These are phyloP conservation scores for Callyntrura sp. DNA, from an alignment of 2,888 invertebrate species.

Conservation along the genomic window DNA sequence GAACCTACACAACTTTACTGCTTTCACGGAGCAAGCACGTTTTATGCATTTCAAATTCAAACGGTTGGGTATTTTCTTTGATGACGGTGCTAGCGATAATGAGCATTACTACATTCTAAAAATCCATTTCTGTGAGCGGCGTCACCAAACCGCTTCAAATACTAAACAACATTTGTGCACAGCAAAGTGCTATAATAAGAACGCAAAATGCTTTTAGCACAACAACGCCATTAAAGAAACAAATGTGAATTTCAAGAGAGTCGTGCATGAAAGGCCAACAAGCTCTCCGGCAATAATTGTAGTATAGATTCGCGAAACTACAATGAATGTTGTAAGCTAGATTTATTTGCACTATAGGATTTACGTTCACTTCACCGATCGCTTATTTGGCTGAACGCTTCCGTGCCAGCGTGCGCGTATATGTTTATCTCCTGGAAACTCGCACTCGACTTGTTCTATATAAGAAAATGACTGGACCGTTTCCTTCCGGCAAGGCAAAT, in stretches of 20 bases:
- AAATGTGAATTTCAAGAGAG: background rate
- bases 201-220: no score
- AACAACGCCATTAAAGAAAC: conserved; percentile 1
- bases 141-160: background rate
- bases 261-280: conserved; percentile 14
- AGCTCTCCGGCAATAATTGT: background rate
- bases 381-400: background rate
- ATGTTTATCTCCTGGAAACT: no score
- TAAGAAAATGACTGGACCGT: no score
- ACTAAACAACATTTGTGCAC: background rate
- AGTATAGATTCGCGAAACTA: background rate
- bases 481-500: no score
- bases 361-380: background rate
- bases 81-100: conserved; percentile 11
- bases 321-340: background rate
- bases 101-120: conserved; percentile 7
- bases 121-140: background rate
- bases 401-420: no score
- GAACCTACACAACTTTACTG: background rate
- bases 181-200: background rate
- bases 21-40: background rate
- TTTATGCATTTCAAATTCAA: background rate
- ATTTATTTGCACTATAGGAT: conserved; percentile 17
- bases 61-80: background rate
- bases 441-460: no score